A percentile compares a stretch with the other conserved stretches of the same genome.
Evolutionary conservation across 2,113 vertebrate species (phyloP).

Genomic region (Muntiacus reevesi): DNA sequence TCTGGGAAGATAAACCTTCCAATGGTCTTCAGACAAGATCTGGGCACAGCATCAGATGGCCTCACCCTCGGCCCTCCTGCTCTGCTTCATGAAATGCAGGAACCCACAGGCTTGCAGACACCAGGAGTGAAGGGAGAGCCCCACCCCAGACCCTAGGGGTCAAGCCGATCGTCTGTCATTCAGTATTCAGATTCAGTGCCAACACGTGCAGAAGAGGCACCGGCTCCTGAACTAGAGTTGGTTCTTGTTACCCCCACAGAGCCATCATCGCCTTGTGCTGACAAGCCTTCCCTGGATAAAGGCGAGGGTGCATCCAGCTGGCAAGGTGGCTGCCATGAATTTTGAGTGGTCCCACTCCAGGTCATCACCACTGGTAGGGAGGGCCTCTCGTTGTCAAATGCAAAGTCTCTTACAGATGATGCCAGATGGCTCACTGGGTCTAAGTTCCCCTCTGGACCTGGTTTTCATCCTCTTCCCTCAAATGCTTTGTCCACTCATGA

Average conservation of each 20-base stretch:
- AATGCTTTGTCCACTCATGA: not conserved
- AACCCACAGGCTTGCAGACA: not conserved
- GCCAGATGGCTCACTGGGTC: not conserved
- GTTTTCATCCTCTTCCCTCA: not conserved
- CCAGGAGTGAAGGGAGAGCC: not conserved
- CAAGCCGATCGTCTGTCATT: not conserved
- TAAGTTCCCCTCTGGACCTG: not conserved
- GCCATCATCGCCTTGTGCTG: too few species aligned
- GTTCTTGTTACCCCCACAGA: fast-evolving
- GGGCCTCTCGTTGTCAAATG: fast-evolving
- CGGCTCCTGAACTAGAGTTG: not conserved
- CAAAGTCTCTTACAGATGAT: not conserved
- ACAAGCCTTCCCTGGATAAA: not conserved
- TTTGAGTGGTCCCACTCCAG: too few species aligned
- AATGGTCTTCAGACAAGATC: not conserved
- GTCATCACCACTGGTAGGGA: too few species aligned
- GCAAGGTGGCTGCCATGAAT: not conserved
- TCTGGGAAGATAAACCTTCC: not conserved
- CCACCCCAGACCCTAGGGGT: fast-evolving
- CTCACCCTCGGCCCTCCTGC: not conserved
- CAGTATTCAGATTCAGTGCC: not conserved
- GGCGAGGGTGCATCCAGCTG: not conserved
- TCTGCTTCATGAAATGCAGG: not conserved
- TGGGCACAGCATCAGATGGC: fast-evolving
- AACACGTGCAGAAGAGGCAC: not conserved